Conservation (phyloP, 2,888 invertebrate genomes). For the Agrochola macilenta region DNA sequence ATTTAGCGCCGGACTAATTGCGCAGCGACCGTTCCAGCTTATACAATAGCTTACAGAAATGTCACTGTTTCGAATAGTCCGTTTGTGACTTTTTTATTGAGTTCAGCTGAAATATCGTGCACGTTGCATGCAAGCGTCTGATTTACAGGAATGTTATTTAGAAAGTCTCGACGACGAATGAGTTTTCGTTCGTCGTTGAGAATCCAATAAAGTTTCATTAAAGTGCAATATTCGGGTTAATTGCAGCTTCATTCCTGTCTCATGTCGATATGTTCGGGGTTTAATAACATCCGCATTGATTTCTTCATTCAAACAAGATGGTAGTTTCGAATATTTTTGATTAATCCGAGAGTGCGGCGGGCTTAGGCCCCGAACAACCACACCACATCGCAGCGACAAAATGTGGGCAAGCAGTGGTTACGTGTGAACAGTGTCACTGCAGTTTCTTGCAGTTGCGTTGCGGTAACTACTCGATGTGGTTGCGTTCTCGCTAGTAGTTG, state of each 20-base stretch:
- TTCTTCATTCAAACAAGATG: constrained; percentile 18
- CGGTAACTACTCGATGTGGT: no score
- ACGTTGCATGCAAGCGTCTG: constrained; percentile 21
- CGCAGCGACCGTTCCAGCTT: constrained; percentile 41
- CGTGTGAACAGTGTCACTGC: no score
- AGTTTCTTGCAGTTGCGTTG: no score
- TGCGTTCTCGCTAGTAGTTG: no score
- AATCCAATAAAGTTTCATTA: constrained; percentile 41
- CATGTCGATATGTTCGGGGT: constrained; percentile 10
- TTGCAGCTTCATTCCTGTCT: constrained; percentile 26
- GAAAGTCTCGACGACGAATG: constrained; percentile 8
- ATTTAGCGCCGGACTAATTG: constrained; percentile 68
- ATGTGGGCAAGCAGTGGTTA: no score
- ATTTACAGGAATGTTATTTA: constrained; percentile 40
- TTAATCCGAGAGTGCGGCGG: constrained; percentile 14
- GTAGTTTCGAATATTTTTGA: constrained; percentile 23
- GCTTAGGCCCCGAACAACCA: no score
- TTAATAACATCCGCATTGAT: constrained; percentile 43
- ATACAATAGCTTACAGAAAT: constrained; percentile 59
- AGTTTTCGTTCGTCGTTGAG: constrained; percentile 15
- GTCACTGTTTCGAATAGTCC: constrained; percentile 41
- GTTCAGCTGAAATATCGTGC: constrained; percentile 25
- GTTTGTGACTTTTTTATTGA: constrained; percentile 50
- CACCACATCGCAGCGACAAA: no score
- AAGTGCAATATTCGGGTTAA: constrained; percentile 36